Conservation (phyloP, 1,140 invertebrate species). For the Asbolus verrucosus region DNA sequence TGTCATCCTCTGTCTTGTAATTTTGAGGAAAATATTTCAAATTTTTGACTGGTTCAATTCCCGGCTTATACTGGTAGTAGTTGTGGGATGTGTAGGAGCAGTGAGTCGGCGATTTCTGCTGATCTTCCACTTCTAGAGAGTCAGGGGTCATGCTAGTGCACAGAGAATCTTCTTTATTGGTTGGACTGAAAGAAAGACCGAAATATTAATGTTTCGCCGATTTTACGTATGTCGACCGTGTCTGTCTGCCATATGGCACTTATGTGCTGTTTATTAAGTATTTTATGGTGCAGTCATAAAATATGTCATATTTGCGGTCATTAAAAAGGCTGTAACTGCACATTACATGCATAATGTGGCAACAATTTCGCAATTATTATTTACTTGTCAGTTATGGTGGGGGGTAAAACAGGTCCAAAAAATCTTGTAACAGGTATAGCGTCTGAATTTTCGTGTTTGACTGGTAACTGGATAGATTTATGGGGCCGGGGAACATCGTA, state of each 20-base stretch:
- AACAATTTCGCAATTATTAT: no score
- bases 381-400: conserved; percentile 24
- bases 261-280: no score
- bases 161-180: conserved; percentile 15
- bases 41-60: neutral
- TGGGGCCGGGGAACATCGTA: conserved; percentile 66
- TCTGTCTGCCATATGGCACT: no score
- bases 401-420: conserved; percentile 57
- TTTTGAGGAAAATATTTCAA: conserved; percentile 27
- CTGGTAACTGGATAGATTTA: conserved; percentile 55
- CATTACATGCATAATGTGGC: no score
- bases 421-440: conserved; percentile 58
- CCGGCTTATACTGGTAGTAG: conserved; percentile 39
- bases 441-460: conserved; percentile 48
- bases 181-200: no score
- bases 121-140: conserved; percentile 54
- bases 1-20: conserved; percentile 38
- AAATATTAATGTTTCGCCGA: no score
- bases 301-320: no score
- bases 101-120: conserved; percentile 24
- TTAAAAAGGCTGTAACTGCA: no score
- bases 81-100: conserved; percentile 50
- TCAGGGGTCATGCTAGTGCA: conserved; percentile 56
- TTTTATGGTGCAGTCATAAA: no score
- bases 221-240: no score